Conservation (phyloP, 2,797 vertebrate genomes). For the Vultur gryphus region DNA sequence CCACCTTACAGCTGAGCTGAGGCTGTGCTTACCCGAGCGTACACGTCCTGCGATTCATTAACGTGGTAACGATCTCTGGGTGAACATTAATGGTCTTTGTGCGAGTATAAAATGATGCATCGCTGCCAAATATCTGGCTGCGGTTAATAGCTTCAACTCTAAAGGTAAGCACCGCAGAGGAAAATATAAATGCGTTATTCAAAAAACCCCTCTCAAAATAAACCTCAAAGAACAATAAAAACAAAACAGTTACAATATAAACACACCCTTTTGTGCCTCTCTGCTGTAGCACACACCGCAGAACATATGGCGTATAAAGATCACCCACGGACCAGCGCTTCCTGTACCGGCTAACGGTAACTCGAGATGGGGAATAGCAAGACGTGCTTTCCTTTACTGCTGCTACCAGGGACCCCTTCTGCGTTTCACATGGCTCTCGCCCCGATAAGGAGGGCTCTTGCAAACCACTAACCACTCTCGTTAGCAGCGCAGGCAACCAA, state of each 20-base stretch:
- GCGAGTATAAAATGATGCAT: neutral
- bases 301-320: neutral
- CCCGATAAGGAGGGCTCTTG: rapidly evolving
- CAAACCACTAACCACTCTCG: neutral
- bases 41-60: neutral
- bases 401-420: neutral
- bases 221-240: neutral
- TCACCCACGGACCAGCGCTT: neutral
- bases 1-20: neutral
- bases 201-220: neutral
- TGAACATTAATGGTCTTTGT: neutral
- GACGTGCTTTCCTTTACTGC: neutral
- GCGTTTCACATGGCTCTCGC: neutral
- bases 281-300: neutral
- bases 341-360: neutral
- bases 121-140: neutral
- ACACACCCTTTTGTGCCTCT: neutral
- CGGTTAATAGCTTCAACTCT: neutral
- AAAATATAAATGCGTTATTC: neutral
- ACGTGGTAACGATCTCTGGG: neutral
- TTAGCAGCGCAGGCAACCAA: neutral
- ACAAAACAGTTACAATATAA: neutral
- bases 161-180: neutral
- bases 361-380: neutral
- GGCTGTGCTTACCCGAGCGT: neutral